phyloP scores from a whole-genome alignment of 2,888 invertebrate species.

The Amiota communis region DNA sequence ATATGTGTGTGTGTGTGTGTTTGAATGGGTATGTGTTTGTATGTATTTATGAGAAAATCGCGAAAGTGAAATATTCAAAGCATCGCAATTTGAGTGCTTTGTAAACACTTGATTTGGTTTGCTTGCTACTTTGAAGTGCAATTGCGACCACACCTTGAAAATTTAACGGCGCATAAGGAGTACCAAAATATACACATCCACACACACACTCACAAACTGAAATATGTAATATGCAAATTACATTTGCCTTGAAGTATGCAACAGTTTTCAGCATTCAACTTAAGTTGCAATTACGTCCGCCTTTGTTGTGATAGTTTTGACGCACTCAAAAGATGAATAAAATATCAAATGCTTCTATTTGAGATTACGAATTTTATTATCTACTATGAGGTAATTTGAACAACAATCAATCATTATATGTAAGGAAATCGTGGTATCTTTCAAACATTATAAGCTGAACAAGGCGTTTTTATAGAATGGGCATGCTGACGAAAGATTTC shows the following conservation, averaged over 20 bases:
- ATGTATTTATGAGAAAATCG: neutral
- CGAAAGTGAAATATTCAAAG: conserved; percentile 35
- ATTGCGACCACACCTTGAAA: neutral
- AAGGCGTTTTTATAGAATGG: too few relatives aligned
- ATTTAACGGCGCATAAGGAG: neutral
- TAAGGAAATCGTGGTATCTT: too few relatives aligned
- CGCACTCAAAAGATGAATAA: too few relatives aligned
- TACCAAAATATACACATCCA: neutral
- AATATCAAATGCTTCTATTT: too few relatives aligned
- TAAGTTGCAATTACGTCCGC: too few relatives aligned
- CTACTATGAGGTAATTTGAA: too few relatives aligned
- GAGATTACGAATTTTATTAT: too few relatives aligned
- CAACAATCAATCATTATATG: too few relatives aligned
- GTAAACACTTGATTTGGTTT: conserved; percentile 30
- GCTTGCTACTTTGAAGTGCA: conserved; percentile 14
- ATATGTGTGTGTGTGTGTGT: neutral
- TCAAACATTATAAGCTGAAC: too few relatives aligned
- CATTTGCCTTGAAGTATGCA: conserved; percentile 58
- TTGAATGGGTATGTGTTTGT: neutral
- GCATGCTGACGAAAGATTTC: too few relatives aligned
- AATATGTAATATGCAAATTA: conserved; percentile 65
- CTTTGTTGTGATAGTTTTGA: too few relatives aligned
- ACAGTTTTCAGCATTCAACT: conserved; percentile 6
- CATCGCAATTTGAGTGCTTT: conserved; percentile 26
- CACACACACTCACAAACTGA: conserved; percentile 52